These are phyloP conservation scores for Acrocyrtus sp. DNA, from an alignment of 2,888 invertebrate species.

Conservation along the genomic window DNA sequence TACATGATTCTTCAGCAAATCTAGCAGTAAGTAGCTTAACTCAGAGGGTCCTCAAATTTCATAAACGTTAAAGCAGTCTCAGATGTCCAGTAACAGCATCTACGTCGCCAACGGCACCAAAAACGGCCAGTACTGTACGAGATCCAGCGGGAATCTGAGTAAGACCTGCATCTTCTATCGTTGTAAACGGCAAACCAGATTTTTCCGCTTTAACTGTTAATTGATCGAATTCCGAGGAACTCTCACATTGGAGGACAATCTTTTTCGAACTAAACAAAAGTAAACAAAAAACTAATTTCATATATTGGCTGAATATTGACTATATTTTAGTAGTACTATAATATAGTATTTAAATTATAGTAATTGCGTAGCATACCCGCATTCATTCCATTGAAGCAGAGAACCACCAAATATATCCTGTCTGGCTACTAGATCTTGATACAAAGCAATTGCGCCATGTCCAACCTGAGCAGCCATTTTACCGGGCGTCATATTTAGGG, in stretches of 20 bases:
- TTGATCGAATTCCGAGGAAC: slow-evolving; percentile 66
- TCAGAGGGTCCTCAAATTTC: too few species aligned
- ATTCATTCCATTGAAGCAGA: slow-evolving; percentile 63
- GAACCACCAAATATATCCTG: slow-evolving; percentile 62
- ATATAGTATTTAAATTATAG: too few species aligned
- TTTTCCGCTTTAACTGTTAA: slow-evolving; percentile 64
- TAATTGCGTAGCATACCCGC: too few species aligned
- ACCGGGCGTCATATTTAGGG: slow-evolving; percentile 62
- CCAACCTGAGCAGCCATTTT: slow-evolving; percentile 64
- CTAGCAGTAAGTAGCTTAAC: neutral
- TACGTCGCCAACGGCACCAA: slow-evolving; percentile 68
- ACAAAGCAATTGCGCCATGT: slow-evolving; percentile 61
- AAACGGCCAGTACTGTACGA: slow-evolving; percentile 69
- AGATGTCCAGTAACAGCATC: slow-evolving; percentile 67
- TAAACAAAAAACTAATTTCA: slow-evolving; percentile 9
- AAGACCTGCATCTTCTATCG: slow-evolving; percentile 65
- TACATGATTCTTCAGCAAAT: too few species aligned
- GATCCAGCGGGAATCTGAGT: slow-evolving; percentile 68
- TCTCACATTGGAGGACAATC: slow-evolving; percentile 67
- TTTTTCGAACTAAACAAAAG: slow-evolving; percentile 67
- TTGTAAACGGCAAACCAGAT: slow-evolving; percentile 54
- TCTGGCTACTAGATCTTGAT: slow-evolving; percentile 59
- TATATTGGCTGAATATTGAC: too few species aligned
- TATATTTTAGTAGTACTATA: too few species aligned
- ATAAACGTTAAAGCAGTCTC: slow-evolving; percentile 52